Base-by-base conservation (phyloP, 2,113 vertebrate species). In the Notarius quadriscutis region DNA sequence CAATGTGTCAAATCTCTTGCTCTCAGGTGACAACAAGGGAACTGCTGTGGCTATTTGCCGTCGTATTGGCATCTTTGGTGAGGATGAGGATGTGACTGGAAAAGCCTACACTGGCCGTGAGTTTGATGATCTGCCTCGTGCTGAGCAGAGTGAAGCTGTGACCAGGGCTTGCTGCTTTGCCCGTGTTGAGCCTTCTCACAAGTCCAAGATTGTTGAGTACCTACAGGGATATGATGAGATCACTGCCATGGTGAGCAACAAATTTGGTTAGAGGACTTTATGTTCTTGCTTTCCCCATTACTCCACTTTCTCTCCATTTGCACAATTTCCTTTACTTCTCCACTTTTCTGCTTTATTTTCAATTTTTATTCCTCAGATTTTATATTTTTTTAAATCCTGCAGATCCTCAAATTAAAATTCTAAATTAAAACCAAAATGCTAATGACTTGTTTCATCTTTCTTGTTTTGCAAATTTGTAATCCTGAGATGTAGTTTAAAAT, bases 161-260 rank as follows among this genome's bases (percentile, higher is more conserved):
- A 91, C 91, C 5, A 93, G 95, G 0, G 97, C 97, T 72, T 95
- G 95, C 94, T 99, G 97, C 96, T 98, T 96, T 0, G 97, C 97
- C 89, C 96, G 97, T 2, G 97, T 99, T 11, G 97, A 99, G 93
- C 97, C 97, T 0, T 90, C 97, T n/a, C 97, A 99, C 92, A 99
- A 98, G 90, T 97, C 96, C 87, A 98, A 99, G 96, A 98, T 98
- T 2, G 97, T 99, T n/a, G 97, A 98, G 94, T 98, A 88, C 92
- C 95, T 99, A 90, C 97, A 99, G 92, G 93, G 96, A 79, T 92
- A 75, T 0, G 97, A 99, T 87, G 97, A 99, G 93, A 98, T 99
- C 93, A 99, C 97, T 11, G 97, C 97, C 55, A 98, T 98, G 97
- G 97, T 98, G 84, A 93, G 94, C 81, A 60, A 10, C 18, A 34